Base-by-base conservation (phyloP, 2,113 vertebrate species). In the Euleptes europaea region DNA sequence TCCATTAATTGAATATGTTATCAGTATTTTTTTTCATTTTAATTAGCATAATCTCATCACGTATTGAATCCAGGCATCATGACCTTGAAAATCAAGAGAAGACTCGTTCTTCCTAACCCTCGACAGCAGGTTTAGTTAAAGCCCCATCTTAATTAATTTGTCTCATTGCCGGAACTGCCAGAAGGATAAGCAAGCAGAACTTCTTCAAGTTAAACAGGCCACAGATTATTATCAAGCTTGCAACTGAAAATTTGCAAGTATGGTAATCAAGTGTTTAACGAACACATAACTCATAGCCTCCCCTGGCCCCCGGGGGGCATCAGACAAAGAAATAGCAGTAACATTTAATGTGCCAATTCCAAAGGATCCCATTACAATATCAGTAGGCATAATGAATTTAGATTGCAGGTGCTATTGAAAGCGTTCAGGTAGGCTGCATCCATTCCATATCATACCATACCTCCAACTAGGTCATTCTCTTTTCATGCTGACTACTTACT, bases 71-170 rank as follows among this genome's bases (percentile, higher is more conserved):
- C 66, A 84, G 57, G 49, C 66, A 60, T 85, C 60, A 85, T 72
- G 75, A 85, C 75, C 83, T 85, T 85, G 66, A 71, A 85, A 85
- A 85, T 85, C 83, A 85, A 63, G 47, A 84, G 28, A 69, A 78
- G 40, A 57, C 11, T 23, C 78, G 74, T 47, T 67, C 33, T 42
- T 78, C 65, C 35, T 84, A 9, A 84, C 83, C 83, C 77, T 74
- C 40, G 57, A 42, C 38, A 78, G 67, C 38, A 78, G 75, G 19
- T 44, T 78, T n/a, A 70, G 49, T 35, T 33, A 77, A 57, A 78
- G 75, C 31, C 19, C n/a, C 49, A 3, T 60, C 28, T 84, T 84
- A 84, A 78, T 84, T 78, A 78, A 78, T 78, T 60, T 78, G 28
- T 78, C 38, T 71, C 38, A 63, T 84, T 84, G 75, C 75, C 42